These are phyloP conservation scores for Stercorarius parasiticus DNA, from an alignment of 2,113 vertebrate species.

Conservation along the genomic window DNA sequence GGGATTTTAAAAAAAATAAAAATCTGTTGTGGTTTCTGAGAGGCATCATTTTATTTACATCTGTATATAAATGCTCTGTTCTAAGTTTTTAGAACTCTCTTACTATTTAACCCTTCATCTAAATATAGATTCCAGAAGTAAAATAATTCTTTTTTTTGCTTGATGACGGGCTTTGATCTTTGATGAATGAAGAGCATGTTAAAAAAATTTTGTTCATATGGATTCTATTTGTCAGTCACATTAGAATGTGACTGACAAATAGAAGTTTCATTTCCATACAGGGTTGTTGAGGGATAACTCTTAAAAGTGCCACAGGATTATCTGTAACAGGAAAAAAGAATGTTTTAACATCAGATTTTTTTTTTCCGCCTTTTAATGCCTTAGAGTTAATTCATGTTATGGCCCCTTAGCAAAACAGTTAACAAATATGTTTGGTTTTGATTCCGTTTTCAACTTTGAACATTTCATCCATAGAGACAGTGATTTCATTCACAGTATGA, in stretches of 20 bases:
- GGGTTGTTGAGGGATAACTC: neutral
- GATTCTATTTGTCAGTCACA: neutral
- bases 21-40: neutral
- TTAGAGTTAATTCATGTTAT: neutral
- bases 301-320: neutral
- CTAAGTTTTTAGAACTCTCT: neutral
- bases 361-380: neutral
- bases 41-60: neutral
- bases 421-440: neutral
- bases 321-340: neutral
- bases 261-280: neutral
- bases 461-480: neutral
- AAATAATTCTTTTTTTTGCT: neutral
- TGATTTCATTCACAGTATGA: neutral
- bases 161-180: neutral
- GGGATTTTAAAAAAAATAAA: neutral
- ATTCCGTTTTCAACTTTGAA: neutral
- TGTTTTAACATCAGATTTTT: neutral
- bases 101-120: neutral
- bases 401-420: neutral
- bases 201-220: neutral
- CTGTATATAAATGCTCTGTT: neutral
- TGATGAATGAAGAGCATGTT: neutral
- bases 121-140: neutral
- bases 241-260: neutral